Conservation (phyloP, 2,888 invertebrate species). For the Gasteruption jaculator region DNA sequence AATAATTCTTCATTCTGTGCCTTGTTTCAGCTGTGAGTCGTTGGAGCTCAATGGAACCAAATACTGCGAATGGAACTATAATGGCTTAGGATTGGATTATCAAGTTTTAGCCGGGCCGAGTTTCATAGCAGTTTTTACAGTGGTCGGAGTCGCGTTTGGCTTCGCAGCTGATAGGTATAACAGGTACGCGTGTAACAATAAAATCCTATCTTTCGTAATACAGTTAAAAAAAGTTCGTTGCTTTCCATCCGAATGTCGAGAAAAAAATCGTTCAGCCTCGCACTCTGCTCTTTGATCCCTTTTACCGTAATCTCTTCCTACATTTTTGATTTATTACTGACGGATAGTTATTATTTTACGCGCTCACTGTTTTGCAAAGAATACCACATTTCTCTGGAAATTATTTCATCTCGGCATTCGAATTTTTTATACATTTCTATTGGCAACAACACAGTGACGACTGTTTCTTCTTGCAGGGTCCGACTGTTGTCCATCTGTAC, state of each 20-base stretch:
- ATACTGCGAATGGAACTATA: constrained; percentile 91
- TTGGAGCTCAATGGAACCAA: constrained; percentile 66
- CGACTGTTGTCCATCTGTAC: constrained; percentile 73
- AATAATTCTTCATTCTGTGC: neutral
- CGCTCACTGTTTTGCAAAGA: no score
- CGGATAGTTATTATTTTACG: constrained; percentile 5
- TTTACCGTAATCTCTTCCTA: no score
- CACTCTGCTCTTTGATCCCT: constrained; percentile 6
- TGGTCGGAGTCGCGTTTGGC: constrained; percentile 81
- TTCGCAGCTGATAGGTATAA: constrained; percentile 70
- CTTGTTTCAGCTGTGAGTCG: constrained; percentile 58
- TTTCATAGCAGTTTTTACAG: constrained; percentile 87
- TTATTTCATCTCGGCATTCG: no score
- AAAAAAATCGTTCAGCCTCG: neutral
- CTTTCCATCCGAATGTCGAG: constrained; percentile 2
- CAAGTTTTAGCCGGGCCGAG: constrained; percentile 90
- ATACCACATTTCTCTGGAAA: no score
- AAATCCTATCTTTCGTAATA: no score
- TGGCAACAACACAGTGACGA: neutral
- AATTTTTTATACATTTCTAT: neutral
- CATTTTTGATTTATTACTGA: neutral
- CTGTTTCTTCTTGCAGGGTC: constrained; percentile 55
- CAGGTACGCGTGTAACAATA: constrained; percentile 42
- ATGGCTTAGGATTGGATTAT: constrained; percentile 87
- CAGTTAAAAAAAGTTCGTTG: constrained; percentile 4